Conservation (phyloP, 2,113 vertebrate species). For the Martes martes region DNA sequence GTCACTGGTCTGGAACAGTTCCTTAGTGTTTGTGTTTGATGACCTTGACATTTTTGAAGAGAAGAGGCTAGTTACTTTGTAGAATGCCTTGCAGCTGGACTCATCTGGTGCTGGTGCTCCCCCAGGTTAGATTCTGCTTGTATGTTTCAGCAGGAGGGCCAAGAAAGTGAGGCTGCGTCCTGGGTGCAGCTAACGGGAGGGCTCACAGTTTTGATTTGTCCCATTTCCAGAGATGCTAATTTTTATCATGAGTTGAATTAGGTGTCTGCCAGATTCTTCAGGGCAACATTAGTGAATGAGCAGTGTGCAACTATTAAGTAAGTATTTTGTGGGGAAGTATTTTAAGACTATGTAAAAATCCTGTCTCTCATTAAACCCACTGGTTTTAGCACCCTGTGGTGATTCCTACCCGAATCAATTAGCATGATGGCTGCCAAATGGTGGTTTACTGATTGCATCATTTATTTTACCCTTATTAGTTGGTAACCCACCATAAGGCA, state of each 20-base stretch:
- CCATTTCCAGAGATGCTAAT: neutral
- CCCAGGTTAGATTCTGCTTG: neutral
- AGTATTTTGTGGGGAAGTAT: neutral
- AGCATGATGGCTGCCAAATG: neutral
- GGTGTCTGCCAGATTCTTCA: neutral
- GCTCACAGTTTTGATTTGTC: neutral
- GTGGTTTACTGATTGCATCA: neutral
- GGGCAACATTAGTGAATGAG: neutral
- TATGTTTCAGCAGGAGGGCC: neutral
- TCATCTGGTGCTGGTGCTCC: neutral
- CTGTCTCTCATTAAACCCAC: neutral
- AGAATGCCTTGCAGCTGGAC: neutral
- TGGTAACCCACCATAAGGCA: neutral
- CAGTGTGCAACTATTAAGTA: neutral
- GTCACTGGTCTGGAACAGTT: neutral
- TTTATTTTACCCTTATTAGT: neutral
- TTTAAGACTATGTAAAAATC: neutral
- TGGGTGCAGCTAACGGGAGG: neutral
- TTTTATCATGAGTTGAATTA: neutral
- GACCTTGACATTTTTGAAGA: slow-evolving; percentile 40
- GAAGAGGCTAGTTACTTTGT: slow-evolving; percentile 9
- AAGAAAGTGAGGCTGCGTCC: neutral
- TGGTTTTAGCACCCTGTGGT: neutral
- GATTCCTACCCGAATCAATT: neutral
- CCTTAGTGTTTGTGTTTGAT: neutral